phyloP scores from a whole-genome alignment of 1,140 invertebrate species.

The Drosophila nannoptera region DNA sequence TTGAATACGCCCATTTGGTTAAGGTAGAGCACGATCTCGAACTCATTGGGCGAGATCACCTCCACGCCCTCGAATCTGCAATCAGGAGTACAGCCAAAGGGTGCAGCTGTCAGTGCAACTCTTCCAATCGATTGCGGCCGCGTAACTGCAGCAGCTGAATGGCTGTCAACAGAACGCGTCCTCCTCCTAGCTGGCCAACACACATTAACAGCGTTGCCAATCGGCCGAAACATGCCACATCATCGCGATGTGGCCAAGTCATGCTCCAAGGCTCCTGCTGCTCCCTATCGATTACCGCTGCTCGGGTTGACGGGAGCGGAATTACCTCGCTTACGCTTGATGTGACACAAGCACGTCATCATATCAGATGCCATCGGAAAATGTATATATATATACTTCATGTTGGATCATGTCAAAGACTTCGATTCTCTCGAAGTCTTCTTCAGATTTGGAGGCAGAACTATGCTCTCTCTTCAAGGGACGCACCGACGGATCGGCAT shows the following conservation, averaged over 20 bases:
- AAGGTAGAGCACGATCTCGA: constrained; percentile 95
- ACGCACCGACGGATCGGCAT: no score
- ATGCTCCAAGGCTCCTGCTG: constrained; percentile 24
- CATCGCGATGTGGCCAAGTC: constrained; percentile 50
- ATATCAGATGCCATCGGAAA: no score
- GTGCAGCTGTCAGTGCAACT: no score
- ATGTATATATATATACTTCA: no score
- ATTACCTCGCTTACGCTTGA: no score
- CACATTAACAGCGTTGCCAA: neutral
- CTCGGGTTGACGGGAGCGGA: neutral
- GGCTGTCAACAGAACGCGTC: constrained; percentile 42
- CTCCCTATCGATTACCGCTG: constrained; percentile 22
- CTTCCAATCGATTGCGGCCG: constrained; percentile 17
- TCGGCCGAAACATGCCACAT: constrained; percentile 51
- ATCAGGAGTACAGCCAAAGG: neutral
- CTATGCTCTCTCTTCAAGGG: no score
- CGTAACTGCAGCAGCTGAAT: constrained; percentile 41
- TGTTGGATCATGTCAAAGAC: no score
- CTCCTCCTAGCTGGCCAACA: neutral
- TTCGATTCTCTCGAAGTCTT: no score
- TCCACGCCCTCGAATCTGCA: constrained; percentile 89
- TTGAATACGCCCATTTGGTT: constrained; percentile 99
- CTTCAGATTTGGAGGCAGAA: no score
- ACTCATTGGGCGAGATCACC: constrained; percentile 93
- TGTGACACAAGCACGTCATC: no score